These are phyloP conservation scores for Excalfactoria chinensis DNA, from an alignment of 2,113 vertebrate species.

Conservation along the genomic window DNA sequence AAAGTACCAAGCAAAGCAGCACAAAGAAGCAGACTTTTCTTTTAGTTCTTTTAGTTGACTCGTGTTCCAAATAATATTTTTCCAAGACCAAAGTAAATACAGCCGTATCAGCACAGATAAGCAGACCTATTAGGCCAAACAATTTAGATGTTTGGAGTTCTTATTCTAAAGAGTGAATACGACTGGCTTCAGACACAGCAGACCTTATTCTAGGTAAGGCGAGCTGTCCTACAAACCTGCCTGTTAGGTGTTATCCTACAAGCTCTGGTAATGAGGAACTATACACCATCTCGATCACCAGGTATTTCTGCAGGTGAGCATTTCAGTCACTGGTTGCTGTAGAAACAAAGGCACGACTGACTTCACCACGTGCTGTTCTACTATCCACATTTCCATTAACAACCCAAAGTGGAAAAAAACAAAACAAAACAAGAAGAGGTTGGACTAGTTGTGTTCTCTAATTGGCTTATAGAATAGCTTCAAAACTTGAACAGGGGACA, in stretches of 20 bases:
- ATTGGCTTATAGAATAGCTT: background rate
- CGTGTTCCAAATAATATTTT: constrained; percentile 47
- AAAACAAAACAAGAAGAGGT: background rate
- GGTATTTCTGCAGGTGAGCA: background rate
- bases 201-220: constrained; percentile 32
- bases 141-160: background rate
- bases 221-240: background rate
- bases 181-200: constrained; percentile 10
- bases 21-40: constrained; percentile 59
- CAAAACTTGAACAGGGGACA: background rate
- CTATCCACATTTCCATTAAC: background rate
- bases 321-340: background rate
- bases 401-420: background rate
- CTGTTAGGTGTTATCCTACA: background rate
- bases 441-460: background rate
- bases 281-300: constrained; percentile 9
- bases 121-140: constrained; percentile 47
- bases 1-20: constrained; percentile 42
- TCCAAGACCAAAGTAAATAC: constrained; percentile 67
- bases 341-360: background rate
- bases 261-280: background rate
- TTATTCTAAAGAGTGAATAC: constrained; percentile 25
- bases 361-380: background rate
- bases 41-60: constrained; percentile 65
- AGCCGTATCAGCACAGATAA: constrained; percentile 59